Evolutionary conservation across 1,140 invertebrate genomes (phyloP).

Genomic region (Eumaeus atala): DNA sequence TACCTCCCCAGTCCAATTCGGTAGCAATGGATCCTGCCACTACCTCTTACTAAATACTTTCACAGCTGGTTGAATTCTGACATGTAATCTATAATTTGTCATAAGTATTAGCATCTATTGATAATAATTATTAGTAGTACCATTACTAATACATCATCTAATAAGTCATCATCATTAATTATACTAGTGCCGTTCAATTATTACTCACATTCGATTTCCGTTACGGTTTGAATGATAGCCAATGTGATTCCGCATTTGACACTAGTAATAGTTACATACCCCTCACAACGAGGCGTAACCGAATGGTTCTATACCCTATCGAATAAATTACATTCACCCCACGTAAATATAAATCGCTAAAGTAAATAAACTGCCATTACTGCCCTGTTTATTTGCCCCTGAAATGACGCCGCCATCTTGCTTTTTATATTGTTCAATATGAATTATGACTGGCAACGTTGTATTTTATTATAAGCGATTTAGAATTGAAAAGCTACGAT

Average conservation of each 20-base stretch:
- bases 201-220: conserved; percentile 2
- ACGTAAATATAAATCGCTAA: conserved; percentile 61
- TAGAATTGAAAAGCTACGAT: no score
- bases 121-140: no score
- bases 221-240: neutral
- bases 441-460: conserved; percentile 30
- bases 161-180: conserved; percentile 1
- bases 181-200: neutral
- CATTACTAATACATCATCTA: no score
- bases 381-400: conserved; percentile 65
- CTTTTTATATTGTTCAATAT: conserved; percentile 43
- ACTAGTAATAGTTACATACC: conserved; percentile 25
- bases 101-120: no score
- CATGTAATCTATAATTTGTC: no score
- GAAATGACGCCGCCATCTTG: conserved; percentile 58
- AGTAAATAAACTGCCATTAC: conserved; percentile 71
- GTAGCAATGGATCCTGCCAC: no score
- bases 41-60: no score
- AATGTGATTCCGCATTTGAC: conserved; percentile 5
- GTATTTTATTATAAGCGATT: no score
- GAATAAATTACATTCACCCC: conserved; percentile 51
- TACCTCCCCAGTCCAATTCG: no score
- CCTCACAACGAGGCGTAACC: conserved; percentile 63
- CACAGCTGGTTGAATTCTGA: no score
- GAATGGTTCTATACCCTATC: conserved; percentile 49